Base-by-base conservation (phyloP, 1,140 invertebrate genomes). In the Papilio helenus region DNA sequence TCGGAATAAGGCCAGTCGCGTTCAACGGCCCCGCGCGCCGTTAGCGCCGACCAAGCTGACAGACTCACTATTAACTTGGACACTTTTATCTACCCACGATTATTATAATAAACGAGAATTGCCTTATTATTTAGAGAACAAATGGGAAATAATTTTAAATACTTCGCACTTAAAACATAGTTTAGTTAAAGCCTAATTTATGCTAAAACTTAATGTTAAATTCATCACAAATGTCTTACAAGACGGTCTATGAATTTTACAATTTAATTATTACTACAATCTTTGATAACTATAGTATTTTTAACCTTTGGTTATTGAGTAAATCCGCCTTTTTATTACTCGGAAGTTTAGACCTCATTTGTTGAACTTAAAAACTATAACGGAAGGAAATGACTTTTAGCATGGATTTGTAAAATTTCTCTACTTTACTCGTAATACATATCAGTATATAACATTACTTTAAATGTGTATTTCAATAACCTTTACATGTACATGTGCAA, bases 1-100 rank as follows among this genome's bases (percentile, higher is more conserved):
- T 92, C 86, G 87, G 90, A 94, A 94, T 92, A 92, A 93, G 92
- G 92, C 92, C 92, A 92, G 89, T 84, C 51, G 88, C 91, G 92
- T 92, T 92, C 92, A 94, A 86, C 89, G 92, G 90, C 92, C 92
- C 87, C 91, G 85, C 84, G 87, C 83, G 89, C 90, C 91, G 91
- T 92, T 92, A 93, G 87, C 77, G 87, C 81, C 79, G 79, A 79
- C 84, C 81, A 81, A 86, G 88, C 85, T 87, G 65, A 77, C 79
- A 65, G 65, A 79, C 76, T 34, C 39, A 78, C 76, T 80, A 80
- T 65, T 79, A 79, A 68, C 80, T 81, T 79, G 79, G 72, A 79
- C 79, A 71, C 23, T 73, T 18, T 72, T 79, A 81, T 79, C 72
- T 79, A 51, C 73, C 73, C 73, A 71, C 61, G 73, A 73, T 76